Base-by-base conservation (phyloP, 2,888 invertebrate genomes). In the Netelia fuscicornis region DNA sequence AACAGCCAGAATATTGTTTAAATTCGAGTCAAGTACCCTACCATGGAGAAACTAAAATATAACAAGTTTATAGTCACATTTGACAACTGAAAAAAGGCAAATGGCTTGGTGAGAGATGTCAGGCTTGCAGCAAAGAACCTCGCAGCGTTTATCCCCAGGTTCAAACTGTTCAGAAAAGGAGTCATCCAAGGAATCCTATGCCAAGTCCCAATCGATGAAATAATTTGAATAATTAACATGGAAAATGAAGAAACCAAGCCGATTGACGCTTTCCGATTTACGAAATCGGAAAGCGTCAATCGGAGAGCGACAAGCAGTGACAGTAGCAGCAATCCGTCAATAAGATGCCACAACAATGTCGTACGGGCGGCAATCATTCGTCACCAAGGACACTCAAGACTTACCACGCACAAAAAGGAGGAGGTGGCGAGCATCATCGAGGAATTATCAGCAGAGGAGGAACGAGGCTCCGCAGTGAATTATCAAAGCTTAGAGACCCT, bases 51-150 rank as follows among this genome's bases (percentile, higher is more conserved):
- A 25, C 20, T 20, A 2, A 52, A 30, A 37, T 20, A 64, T 9
- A 64, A 67, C 42, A 64, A 44, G 13, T 80, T 65, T 10, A n/a
- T 23, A 13, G 56, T 72, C 2, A 25, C 17, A 0, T 80, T 80
- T 30, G 65, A 54, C 20, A 54, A 64, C 11, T 72, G 20, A 2
- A 48, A 20, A n/a, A 48, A 67, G 0, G 76, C 81, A 13, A 81
- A 81, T 8, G 44, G 25, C 3, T 9, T 81, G 0, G 25, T 48
- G 6, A 9, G 30, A 1, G 62, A 58, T 13, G 2, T 8, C 1
- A 2, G 56, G n/a, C 20, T 74, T 2, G 20, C 23, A 25, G 42
- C 30, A 13, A 17, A 65, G 1, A 65, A 68, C 13, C 1, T 42
- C 11, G 44, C n/a, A 17, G 67, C 71, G 2, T 17, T 6, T 64